A percentile compares a stretch with the other conserved stretches of the same genome.
Conservation (phyloP, 2,888 invertebrate genomes). For the Trisateles emortualis region DNA sequence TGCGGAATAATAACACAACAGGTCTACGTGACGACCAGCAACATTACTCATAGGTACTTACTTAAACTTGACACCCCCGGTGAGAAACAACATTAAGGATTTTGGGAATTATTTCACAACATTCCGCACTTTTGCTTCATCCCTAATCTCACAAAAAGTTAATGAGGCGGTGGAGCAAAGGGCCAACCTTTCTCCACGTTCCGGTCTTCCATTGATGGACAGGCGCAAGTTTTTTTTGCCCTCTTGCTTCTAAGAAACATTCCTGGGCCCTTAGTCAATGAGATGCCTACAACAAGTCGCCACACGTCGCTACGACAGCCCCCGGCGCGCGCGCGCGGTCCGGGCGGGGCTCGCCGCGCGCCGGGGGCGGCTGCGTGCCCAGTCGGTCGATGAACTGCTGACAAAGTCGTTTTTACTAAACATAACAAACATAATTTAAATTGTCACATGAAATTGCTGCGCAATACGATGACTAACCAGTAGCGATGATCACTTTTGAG, state of each 20-base stretch:
- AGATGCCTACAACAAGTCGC: constrained; percentile 20
- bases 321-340: background rate
- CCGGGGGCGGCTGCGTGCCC: too few relatives aligned
- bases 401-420: constrained; percentile 6
- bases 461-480: constrained; percentile 5
- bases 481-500: background rate
- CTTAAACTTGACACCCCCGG: background rate
- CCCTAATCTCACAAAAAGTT: constrained; percentile 36
- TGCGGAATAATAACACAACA: background rate
- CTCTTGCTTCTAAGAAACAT: constrained; percentile 38
- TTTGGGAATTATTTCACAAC: constrained; percentile 42
- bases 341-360: too few relatives aligned
- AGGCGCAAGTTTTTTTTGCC: constrained; percentile 17
- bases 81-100: constrained; percentile 6
- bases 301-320: constrained; percentile 14
- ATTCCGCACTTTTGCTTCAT: constrained; percentile 33
- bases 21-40: background rate
- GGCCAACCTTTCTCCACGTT: background rate
- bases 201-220: constrained; percentile 14
- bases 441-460: background rate
- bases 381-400: constrained; percentile 10
- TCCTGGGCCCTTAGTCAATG: constrained; percentile 42
- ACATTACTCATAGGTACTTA: constrained; percentile 27
- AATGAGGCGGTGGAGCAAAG: constrained; percentile 13
- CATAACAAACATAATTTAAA: background rate